phyloP scores from a whole-genome alignment of 1,140 invertebrate species.

The Sarcophaga bullata region DNA sequence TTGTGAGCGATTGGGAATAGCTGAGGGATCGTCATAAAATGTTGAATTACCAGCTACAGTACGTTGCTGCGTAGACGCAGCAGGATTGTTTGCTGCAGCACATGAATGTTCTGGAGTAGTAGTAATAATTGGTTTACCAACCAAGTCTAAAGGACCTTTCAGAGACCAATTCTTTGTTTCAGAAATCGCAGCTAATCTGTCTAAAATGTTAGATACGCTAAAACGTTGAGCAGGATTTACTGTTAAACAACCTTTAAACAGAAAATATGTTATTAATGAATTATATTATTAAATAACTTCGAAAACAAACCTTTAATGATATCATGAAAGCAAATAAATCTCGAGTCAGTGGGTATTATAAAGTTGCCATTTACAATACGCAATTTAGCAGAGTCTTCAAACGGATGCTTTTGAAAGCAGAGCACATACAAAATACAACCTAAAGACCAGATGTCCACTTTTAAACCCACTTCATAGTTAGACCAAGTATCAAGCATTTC shows the following conservation, averaged over 20 bases:
- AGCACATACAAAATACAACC: slow-evolving; percentile 95
- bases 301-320: slow-evolving; percentile 76
- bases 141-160: slow-evolving; percentile 71
- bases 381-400: slow-evolving; percentile 96
- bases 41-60: slow-evolving; percentile 60
- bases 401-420: slow-evolving; percentile 95
- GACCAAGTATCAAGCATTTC: slow-evolving; percentile 99
- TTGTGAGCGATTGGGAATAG: slow-evolving; percentile 51
- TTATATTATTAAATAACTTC: not conserved
- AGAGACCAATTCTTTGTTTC: slow-evolving; percentile 84
- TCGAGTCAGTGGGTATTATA: slow-evolving; percentile 82
- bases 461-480: slow-evolving; percentile 90
- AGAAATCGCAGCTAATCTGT: slow-evolving; percentile 86
- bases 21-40: slow-evolving; percentile 58
- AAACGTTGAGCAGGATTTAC: slow-evolving; percentile 81
- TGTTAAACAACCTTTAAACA: slow-evolving; percentile 74
- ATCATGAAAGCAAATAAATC: slow-evolving; percentile 87
- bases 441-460: slow-evolving; percentile 95
- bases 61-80: slow-evolving; percentile 40
- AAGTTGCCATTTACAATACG: slow-evolving; percentile 97
- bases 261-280: not conserved
- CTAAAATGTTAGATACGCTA: slow-evolving; percentile 80
- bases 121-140: slow-evolving; percentile 57
- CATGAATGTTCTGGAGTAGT: slow-evolving; percentile 53
- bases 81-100: slow-evolving; percentile 48